Base-by-base conservation (phyloP, 2,888 invertebrate genomes). In the Pammene fasciana region DNA sequence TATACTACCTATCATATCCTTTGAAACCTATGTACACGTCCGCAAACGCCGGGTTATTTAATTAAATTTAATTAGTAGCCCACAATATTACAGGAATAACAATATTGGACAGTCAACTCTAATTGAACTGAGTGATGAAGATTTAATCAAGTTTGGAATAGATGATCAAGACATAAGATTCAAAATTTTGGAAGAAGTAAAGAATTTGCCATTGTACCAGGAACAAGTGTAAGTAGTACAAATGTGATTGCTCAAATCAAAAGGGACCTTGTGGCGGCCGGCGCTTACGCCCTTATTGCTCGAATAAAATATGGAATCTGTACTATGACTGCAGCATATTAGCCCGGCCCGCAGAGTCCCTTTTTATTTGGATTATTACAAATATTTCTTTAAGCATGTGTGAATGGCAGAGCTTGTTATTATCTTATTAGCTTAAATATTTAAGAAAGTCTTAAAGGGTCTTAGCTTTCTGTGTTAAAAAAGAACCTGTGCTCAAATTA, bases 31-130 rank as follows among this genome's bases (percentile, higher is more conserved):
- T n/a, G n/a, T n/a, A n/a, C n/a, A n/a, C n/a, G n/a, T 26, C 18
- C 13, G 11, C 13, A 26, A 26, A 26, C 26, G 26, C 26, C 26
- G 26, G 26, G 26, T 26, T 26, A 26, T 26, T 26, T 1, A 26
- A 26, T 57, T 16, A 13, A 41, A 43, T 59, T 36, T 55, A 10
- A 14, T 54, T 57, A n/a, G 26, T 59, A 45, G 43, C 8, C 13
- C 11, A 26, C 26, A 45, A 11, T 70, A 14, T 76, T 79, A 57
- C 75, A 93, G 92, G 73, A 86, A 86, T 76, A 79, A 85, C 50
- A 88, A 92, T 72, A 90, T 93, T 76, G 90, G 91, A 2, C 90
- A 92, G 75, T 83, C 82, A 65, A 90, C 90, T 48, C 77, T 93
- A 55, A 78, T 86, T 67, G 89, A 91, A 78, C 76, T 93, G 68